phyloP scores from a whole-genome alignment of 2,888 invertebrate species.

The Xestobium rufovillosum region DNA sequence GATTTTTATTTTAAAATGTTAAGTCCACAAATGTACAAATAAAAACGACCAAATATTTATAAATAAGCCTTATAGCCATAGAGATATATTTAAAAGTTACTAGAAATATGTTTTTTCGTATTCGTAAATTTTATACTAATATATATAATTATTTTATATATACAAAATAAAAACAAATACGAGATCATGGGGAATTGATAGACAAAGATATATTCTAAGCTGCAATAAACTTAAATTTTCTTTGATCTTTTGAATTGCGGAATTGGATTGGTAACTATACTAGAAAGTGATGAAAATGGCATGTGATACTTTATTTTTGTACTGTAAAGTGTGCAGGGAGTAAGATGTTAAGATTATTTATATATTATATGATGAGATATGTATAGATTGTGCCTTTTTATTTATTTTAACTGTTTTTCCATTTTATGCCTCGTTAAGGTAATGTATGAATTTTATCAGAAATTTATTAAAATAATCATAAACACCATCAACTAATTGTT shows the following conservation, averaged over 20 bases:
- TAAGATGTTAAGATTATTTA: conserved; percentile 32
- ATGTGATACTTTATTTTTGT: conserved; percentile 45
- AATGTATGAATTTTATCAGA: conserved; percentile 38
- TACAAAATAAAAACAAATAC: conserved; percentile 3
- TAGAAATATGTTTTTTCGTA: conserved; percentile 23
- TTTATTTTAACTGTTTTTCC: conserved; percentile 34
- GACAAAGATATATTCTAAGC: conserved; percentile 5
- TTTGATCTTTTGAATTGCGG: background rate
- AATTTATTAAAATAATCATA: conserved; percentile 24
- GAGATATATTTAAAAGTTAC: conserved; percentile 24
- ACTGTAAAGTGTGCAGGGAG: conserved; percentile 25
- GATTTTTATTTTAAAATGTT: conserved; percentile 2
- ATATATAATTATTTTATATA: conserved; percentile 24
- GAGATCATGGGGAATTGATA: background rate
- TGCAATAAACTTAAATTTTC: too few relatives aligned
- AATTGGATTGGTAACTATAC: background rate
- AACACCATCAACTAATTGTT: background rate
- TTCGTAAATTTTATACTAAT: conserved; percentile 27
- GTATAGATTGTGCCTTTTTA: conserved; percentile 43
- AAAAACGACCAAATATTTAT: conserved; percentile 39
- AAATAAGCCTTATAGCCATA: conserved; percentile 39
- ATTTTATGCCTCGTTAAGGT: conserved; percentile 35
- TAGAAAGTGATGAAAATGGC: conserved; percentile 27
- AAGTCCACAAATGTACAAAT: conserved; percentile 27
- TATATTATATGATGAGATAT: conserved; percentile 32